Conservation (phyloP, 2,888 invertebrate species). For the Melanostoma mellinum region DNA sequence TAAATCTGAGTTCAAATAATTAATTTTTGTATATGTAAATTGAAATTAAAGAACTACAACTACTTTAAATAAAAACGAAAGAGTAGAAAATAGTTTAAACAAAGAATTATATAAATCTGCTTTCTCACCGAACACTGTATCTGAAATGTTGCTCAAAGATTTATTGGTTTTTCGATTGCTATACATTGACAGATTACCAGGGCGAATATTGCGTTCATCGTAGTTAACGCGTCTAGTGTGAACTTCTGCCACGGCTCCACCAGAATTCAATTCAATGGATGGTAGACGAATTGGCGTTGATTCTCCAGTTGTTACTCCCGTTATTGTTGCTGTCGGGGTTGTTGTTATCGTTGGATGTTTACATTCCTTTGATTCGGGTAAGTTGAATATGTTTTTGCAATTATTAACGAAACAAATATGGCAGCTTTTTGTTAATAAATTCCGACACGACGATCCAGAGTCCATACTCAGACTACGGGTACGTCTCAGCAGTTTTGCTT, state of each 20-base stretch:
- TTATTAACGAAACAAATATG: conserved; percentile 82
- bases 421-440: conserved; percentile 78
- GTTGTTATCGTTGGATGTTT: conserved; percentile 63
- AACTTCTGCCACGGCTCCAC: conserved; percentile 37
- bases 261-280: conserved; percentile 44
- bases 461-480: conserved; percentile 81
- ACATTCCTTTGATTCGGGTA: conserved; percentile 76
- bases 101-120: conserved; percentile 13
- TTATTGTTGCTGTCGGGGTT: conserved; percentile 36
- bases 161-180: conserved; percentile 74
- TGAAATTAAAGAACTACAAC: too few species aligned
- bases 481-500: conserved; percentile 77
- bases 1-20: background rate
- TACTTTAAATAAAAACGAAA: too few species aligned
- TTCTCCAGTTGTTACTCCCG: conserved; percentile 38
- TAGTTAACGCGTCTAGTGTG: conserved; percentile 51
- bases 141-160: conserved; percentile 75
- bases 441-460: conserved; percentile 79
- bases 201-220: conserved; percentile 49
- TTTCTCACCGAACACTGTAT: conserved; percentile 74
- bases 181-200: conserved; percentile 59
- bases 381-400: conserved; percentile 81
- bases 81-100: conserved; percentile 1
- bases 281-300: conserved; percentile 53
- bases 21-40: too few species aligned